A percentile compares a stretch with the other conserved stretches of the same genome.
Evolutionary conservation across 2,888 invertebrate genomes (phyloP).

Genomic region (Rutpela maculata): DNA sequence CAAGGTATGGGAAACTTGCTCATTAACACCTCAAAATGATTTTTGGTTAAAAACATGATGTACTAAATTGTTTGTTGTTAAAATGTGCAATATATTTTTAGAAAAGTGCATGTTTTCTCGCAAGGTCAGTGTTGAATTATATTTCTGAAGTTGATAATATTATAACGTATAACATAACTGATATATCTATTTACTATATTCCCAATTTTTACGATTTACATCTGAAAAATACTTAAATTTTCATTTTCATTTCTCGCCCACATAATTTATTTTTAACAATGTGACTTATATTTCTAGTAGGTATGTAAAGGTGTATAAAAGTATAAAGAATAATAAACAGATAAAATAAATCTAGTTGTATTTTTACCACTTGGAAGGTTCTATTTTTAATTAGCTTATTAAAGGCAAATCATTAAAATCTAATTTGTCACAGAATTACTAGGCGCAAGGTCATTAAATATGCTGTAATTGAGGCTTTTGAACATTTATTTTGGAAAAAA

Average conservation of each 20-base stretch:
- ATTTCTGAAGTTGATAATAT: slow-evolving; percentile 2
- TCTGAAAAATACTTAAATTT: slow-evolving; percentile 23
- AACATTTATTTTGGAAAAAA: neutral
- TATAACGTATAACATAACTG: neutral
- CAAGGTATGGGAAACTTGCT: too few species aligned
- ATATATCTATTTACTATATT: neutral
- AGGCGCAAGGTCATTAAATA: neutral
- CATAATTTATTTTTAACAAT: slow-evolving; percentile 43
- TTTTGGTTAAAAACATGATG: slow-evolving; percentile 21
- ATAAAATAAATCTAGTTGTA: neutral
- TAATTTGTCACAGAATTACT: slow-evolving; percentile 4
- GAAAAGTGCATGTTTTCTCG: slow-evolving; percentile 35
- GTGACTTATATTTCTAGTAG: slow-evolving; percentile 39
- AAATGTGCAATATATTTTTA: slow-evolving; percentile 30
- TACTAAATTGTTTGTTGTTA: slow-evolving; percentile 23
- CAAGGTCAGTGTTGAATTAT: slow-evolving; percentile 15
- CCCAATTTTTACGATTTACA: neutral
- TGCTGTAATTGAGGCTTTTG: neutral
- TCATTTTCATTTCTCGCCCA: slow-evolving; percentile 33
- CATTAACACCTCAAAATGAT: neutral
- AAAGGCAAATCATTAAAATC: slow-evolving; percentile 15
- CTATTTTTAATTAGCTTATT: neutral
- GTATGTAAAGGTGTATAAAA: slow-evolving; percentile 26
- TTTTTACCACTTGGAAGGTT: neutral
- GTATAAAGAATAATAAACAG: slow-evolving; percentile 10